phyloP scores from a whole-genome alignment of 2,797 vertebrate species.

The Gymnothorax reevesii region DNA sequence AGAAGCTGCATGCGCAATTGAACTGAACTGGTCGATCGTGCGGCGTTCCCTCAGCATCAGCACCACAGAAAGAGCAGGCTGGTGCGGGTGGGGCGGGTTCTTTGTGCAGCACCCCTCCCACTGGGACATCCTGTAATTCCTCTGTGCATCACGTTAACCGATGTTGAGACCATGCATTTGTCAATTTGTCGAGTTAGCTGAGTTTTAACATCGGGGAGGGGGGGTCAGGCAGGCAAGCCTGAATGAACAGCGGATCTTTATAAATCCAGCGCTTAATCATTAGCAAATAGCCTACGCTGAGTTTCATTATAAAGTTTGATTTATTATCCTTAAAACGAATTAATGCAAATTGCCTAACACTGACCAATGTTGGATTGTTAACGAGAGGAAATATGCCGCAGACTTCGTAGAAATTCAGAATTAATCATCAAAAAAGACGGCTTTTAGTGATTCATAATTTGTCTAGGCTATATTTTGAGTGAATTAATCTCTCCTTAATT shows the following conservation, averaged over 20 bases:
- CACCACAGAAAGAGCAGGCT: constrained; percentile 46
- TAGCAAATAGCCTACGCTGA: not conserved
- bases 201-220: not conserved
- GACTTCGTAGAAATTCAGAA: not conserved
- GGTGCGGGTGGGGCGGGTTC: constrained; percentile 32
- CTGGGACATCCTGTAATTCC: constrained; percentile 33
- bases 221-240: not conserved
- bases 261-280: not conserved
- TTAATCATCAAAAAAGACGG: not conserved
- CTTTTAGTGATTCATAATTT: not conserved
- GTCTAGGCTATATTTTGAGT: not conserved
- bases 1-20: constrained; percentile 44
- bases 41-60: constrained; percentile 57
- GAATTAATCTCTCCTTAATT: not conserved
- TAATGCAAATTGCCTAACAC: not conserved
- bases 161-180: not conserved
- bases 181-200: not conserved
- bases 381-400: not conserved
- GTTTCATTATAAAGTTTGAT: not conserved
- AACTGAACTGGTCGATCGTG: constrained; percentile 45
- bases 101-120: constrained; percentile 27
- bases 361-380: not conserved
- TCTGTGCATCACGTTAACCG: constrained; percentile 8
- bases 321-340: not conserved
- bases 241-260: not conserved